Base-by-base conservation (phyloP, 2,113 vertebrate species). In the Thymallus thymallus region DNA sequence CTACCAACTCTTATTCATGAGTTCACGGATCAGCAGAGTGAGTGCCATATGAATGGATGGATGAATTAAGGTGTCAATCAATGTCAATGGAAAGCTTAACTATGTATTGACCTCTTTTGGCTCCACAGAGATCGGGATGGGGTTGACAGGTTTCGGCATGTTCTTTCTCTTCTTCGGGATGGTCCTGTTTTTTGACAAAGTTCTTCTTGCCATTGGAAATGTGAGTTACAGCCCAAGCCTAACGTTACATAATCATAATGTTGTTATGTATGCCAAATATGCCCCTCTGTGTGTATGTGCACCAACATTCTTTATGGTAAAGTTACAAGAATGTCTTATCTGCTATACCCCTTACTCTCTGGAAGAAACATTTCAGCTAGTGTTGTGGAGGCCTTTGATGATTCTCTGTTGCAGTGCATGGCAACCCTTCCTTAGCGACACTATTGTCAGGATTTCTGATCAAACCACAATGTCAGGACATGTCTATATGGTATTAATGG, bases 131-230 rank as follows among this genome's bases (percentile, higher is more conserved):
- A 98, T 99, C 75, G 97, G 97, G 80, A 98, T 99, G 94, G 97
- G 97, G 71, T 82, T 99, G 73, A 98, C 97, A 70, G 96, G 97
- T 78, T 99, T 99, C 77, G 97, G 97, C 60, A 96, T 99, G 76
- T 99, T 99, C 85, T 99, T 99, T 90, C 95, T 99, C 48, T 97
- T 99, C 89, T 99, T 99, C 81, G 97, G 97, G 80, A 99, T 99
- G 97, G 96, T 99, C 86, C 95, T 99, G 63, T 99, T 99, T 92
- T 99, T 99, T 86, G 97, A 99, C 92, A 99, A 99, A 93, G 97
- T 96, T 13, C 95, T 99, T 51, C 90, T 99, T 87, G 97, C 97
- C 74, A 99, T 99, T 82, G 97, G 97, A 93, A 99, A 99, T 77
- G 97, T 99, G 88, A 97, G 97, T 66, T 66, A 3, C 16, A 24